phyloP scores from a whole-genome alignment of 2,797 vertebrate species.

The Pitangus sulphuratus region DNA sequence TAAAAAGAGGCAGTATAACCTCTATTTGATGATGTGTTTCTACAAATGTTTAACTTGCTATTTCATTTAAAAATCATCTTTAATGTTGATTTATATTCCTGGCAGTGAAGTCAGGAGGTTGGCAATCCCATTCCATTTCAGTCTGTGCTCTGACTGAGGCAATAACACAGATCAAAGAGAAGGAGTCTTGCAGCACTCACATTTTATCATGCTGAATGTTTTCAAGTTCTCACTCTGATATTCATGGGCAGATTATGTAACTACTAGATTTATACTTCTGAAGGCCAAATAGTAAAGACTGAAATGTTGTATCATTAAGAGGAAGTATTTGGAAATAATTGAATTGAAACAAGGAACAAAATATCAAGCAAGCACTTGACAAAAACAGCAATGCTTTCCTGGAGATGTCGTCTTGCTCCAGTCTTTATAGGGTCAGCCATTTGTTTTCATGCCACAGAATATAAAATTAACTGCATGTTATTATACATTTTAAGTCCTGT shows the following conservation, averaged over 20 bases:
- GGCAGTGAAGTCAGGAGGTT: slow-evolving; percentile 51
- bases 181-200: background rate
- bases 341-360: background rate
- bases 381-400: background rate
- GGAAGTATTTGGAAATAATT: background rate
- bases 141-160: slow-evolving; percentile 15
- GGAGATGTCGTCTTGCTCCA: background rate
- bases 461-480: background rate
- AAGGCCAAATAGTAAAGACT: slow-evolving; percentile 1
- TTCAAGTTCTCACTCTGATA: slow-evolving; percentile 19
- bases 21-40: slow-evolving; percentile 54
- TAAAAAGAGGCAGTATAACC: slow-evolving; percentile 36
- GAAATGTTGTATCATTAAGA: background rate
- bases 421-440: background rate
- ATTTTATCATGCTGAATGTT: slow-evolving; percentile 19
- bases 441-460: background rate
- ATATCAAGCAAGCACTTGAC: background rate
- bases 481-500: background rate
- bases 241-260: slow-evolving; percentile 32
- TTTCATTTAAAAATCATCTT: slow-evolving; percentile 47
- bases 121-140: slow-evolving; percentile 35
- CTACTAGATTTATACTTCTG: background rate
- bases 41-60: slow-evolving; percentile 59
- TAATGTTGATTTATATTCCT: slow-evolving; percentile 63
- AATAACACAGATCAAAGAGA: background rate